Percentiles rank a stretch among this genome's conserved stretches.
Conservation (phyloP, 1,140 invertebrate genomes). For the Drosophila quadrilineata region DNA sequence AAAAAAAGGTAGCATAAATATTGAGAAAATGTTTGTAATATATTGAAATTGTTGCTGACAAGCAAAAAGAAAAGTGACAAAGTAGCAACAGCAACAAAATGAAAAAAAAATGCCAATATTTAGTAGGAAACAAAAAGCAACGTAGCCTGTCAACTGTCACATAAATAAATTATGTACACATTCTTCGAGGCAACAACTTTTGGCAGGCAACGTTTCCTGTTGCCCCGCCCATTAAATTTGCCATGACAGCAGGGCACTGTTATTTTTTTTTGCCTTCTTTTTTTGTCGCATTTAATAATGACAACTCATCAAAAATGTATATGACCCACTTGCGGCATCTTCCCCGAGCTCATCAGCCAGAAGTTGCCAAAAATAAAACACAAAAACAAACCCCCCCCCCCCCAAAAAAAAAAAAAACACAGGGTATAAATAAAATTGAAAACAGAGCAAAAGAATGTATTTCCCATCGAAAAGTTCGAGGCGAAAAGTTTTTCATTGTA, state of each 20-base stretch:
- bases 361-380: slow-evolving; percentile 51
- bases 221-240: slow-evolving; percentile 30
- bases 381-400: slow-evolving; percentile 23
- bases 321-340: slow-evolving; percentile 71
- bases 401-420: slow-evolving; percentile 20
- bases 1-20: slow-evolving; percentile 51
- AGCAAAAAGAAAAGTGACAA: slow-evolving; percentile 18
- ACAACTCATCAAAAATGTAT: slow-evolving; percentile 79
- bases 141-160: slow-evolving; percentile 58
- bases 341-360: slow-evolving; percentile 35
- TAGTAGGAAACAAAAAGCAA: slow-evolving; percentile 44
- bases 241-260: slow-evolving; percentile 26
- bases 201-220: slow-evolving; percentile 29
- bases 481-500: slow-evolving; percentile 55
- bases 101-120: no score
- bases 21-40: background rate
- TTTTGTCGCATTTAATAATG: slow-evolving; percentile 71
- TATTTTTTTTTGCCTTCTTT: no score
- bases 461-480: slow-evolving; percentile 40
- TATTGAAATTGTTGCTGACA: slow-evolving; percentile 40
- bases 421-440: slow-evolving; percentile 12
- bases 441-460: slow-evolving; percentile 20
- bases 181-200: slow-evolving; percentile 47
- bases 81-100: no score
- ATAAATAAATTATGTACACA: slow-evolving; percentile 69